Base-by-base conservation (phyloP, 2,113 vertebrate genomes). In the Barnardius zonarius region DNA sequence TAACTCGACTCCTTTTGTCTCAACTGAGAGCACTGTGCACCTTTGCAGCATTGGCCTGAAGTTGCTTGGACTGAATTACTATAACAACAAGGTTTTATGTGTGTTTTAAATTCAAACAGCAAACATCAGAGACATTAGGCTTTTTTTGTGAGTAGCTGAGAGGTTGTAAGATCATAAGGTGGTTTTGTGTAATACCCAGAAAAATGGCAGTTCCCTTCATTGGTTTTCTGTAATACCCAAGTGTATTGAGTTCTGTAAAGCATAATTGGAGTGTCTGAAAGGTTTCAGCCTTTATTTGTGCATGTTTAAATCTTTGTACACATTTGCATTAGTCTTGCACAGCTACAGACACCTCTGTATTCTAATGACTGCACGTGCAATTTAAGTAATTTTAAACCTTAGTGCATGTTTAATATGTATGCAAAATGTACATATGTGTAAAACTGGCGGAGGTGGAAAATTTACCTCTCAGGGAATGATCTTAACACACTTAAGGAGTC, bases 381-480 rank as follows among this genome's bases (percentile, higher is more conserved):
- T 96, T 91, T 48, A 80, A 96, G 54, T 83, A n/a, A 57, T 91
- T 94, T 89, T 94, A 89, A 96, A 96, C 57, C 86, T 75, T 94
- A 94, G 84, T 96, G 95, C 96, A 96, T 97, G 96, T 95, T 95
- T 88, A 95, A 59, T 96, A 91, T 57, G 96, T 95, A 95, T 97
- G 93, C 94, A 96, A 94, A 90, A 70, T 96, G 95, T 95, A 96
- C 96, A 93, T 89, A 91, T 63, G 92, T 93, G 95, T 95, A 93
- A 92, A 95, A 92, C 86, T 91, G 95, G 91, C 95, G 94, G 96
- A 96, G 95, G 95, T 96, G 96, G 94, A 95, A 87, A 82, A 82
- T 80, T 87, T 84, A 89, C 96, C 92, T 96, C 92, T 96, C 82
- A 94, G 91, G 90, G 95, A 96, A 92, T 81, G 90, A 96, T 87